Evolutionary conservation across 1,140 invertebrate genomes (phyloP).

Genomic region (Drosophila punjabiensis): DNA sequence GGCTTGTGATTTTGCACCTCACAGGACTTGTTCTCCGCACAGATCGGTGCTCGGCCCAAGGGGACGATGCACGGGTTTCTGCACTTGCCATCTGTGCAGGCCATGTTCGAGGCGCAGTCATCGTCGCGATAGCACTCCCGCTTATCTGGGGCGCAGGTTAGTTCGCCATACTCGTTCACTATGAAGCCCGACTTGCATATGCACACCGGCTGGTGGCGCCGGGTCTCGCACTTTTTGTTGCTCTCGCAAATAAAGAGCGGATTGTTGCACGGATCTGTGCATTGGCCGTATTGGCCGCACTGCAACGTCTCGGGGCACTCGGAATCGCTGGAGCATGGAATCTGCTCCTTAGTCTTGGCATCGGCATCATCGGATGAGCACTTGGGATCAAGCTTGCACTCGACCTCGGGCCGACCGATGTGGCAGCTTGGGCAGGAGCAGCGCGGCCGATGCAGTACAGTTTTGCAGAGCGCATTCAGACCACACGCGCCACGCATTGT

Average conservation of each 20-base stretch:
- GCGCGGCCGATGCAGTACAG: constrained; percentile 92
- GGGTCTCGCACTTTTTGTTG: constrained; percentile 95
- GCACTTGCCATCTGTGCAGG: constrained; percentile 93
- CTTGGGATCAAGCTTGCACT: constrained; percentile 91
- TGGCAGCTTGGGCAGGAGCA: constrained; percentile 95
- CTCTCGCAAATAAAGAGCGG: constrained; percentile 89
- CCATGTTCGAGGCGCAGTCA: constrained; percentile 94
- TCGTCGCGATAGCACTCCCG: constrained; percentile 92
- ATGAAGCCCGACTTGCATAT: constrained; percentile 95
- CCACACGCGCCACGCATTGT: constrained; percentile 94
- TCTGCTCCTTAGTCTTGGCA: constrained; percentile 86
- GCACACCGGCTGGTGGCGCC: constrained; percentile 93
- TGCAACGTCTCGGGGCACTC: constrained; percentile 92
- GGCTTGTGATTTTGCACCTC: constrained; percentile 94
- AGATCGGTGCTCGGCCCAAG: constrained; percentile 87
- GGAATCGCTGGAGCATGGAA: constrained; percentile 88
- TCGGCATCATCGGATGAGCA: constrained; percentile 88
- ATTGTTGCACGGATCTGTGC: constrained; percentile 91
- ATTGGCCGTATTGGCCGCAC: constrained; percentile 90
- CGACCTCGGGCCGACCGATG: constrained; percentile 91
- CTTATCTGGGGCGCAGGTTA: constrained; percentile 92
- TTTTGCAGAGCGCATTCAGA: constrained; percentile 93
- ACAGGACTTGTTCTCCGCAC: constrained; percentile 92
- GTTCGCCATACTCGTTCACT: constrained; percentile 93
- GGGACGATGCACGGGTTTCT: constrained; percentile 92